These are phyloP conservation scores for Chiridota heheva DNA, from an alignment of 35 echinoderm and acorn worm species.

Conservation along the genomic window DNA sequence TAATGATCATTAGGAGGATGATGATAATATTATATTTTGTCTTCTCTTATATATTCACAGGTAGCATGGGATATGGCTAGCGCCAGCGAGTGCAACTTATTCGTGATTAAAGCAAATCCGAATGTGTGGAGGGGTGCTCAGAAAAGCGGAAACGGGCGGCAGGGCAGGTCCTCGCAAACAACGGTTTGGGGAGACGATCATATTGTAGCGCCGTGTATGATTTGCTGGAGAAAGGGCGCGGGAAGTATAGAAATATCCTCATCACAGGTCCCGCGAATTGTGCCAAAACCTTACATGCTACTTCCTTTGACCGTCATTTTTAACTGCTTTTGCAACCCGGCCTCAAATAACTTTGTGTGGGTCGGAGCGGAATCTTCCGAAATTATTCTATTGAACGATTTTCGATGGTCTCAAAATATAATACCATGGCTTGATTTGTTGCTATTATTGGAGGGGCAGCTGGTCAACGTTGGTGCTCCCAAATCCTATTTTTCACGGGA, in stretches of 20 bases:
- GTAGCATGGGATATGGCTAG: too few relatives aligned
- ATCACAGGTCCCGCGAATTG: constrained; percentile 42
- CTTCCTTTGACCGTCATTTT: constrained; percentile 2
- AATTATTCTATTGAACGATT: constrained; percentile 53
- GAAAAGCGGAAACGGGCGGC: too few relatives aligned
- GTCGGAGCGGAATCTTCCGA: constrained; percentile 21
- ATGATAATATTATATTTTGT: too few relatives aligned
- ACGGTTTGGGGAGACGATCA: too few relatives aligned
- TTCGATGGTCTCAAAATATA: too few relatives aligned
- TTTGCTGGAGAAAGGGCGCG: constrained; percentile 13
- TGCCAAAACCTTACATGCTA: constrained; percentile 44
- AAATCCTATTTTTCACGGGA: constrained; percentile 34
- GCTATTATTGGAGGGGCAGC: constrained; percentile 41
- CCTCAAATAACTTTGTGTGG: constrained; percentile 31
- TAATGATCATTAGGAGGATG: too few relatives aligned
- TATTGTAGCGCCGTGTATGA: too few relatives aligned
- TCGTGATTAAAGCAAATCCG: too few relatives aligned
- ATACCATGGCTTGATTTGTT: constrained; percentile 36
- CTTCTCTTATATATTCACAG: too few relatives aligned
- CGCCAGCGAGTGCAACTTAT: too few relatives aligned
- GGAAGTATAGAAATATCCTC: constrained; percentile 29
- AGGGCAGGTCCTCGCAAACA: too few relatives aligned
- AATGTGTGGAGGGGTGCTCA: too few relatives aligned
- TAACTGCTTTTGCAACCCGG: constrained; percentile 18
- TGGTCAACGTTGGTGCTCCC: constrained; percentile 24